Evolutionary conservation across 2,113 vertebrate genomes (phyloP).

Genomic region (Psilopogon haemacephalus): DNA sequence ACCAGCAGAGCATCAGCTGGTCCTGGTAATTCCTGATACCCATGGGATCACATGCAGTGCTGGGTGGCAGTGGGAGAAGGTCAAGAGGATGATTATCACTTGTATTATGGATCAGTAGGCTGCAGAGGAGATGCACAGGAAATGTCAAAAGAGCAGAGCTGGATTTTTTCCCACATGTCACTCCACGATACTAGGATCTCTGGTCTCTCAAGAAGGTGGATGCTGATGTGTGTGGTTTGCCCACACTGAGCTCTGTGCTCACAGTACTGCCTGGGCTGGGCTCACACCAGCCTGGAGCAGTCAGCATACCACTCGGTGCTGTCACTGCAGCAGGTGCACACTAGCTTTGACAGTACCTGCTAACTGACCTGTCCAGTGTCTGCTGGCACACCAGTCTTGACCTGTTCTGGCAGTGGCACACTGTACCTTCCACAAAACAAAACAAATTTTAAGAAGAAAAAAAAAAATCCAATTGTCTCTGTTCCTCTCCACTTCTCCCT

Average conservation of each 20-base stretch:
- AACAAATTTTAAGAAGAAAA: too few relatives aligned
- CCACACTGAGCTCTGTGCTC: background rate
- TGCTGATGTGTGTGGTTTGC: background rate
- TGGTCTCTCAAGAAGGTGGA: background rate
- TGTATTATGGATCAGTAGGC: accelerated
- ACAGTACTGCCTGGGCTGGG: accelerated
- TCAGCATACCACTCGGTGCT: accelerated
- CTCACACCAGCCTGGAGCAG: background rate
- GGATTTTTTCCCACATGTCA: background rate
- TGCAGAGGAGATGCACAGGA: accelerated
- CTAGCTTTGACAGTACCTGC: background rate
- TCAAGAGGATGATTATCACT: background rate
- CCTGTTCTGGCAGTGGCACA: background rate
- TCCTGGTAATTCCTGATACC: background rate
- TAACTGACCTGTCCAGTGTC: background rate
- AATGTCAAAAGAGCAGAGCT: background rate
- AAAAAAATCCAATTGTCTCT: background rate
- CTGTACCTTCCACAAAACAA: background rate
- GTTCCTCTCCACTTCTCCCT: background rate
- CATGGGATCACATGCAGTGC: background rate
- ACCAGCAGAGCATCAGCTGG: background rate
- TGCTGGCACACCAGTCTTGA: background rate
- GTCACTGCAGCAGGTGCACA: background rate
- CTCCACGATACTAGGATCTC: background rate
- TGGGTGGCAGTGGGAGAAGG: background rate